Evolutionary conservation across 2,888 invertebrate species (phyloP).

Genomic region (Blastobasis lacticolella): DNA sequence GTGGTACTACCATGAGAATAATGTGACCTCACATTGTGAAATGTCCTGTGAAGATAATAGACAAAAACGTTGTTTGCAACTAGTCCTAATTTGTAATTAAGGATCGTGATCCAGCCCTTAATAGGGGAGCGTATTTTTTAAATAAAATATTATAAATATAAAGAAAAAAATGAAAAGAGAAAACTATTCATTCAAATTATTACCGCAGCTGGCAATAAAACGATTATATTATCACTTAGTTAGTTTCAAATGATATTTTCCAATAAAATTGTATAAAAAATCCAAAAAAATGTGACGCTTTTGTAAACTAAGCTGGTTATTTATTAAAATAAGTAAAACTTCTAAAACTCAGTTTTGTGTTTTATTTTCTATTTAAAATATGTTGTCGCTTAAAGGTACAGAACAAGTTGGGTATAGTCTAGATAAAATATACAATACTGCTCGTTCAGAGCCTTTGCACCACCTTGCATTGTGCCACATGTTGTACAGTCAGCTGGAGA

Average conservation of each 20-base stretch:
- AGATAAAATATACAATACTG: too few relatives aligned
- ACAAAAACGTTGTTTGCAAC: constrained; percentile 36
- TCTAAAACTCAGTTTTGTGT: constrained; percentile 40
- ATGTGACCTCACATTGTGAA: too few relatives aligned
- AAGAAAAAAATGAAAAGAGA: constrained; percentile 17
- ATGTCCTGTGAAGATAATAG: too few relatives aligned
- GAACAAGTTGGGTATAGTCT: too few relatives aligned
- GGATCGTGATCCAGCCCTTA: constrained; percentile 15
- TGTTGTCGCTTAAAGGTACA: too few relatives aligned
- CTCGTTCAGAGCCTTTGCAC: too few relatives aligned
- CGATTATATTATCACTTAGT: constrained; percentile 20
- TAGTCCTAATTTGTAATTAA: constrained; percentile 37
- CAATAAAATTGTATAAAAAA: constrained; percentile 28
- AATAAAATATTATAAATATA: constrained; percentile 4
- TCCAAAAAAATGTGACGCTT: constrained; percentile 44
- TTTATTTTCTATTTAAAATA: constrained; percentile 27
- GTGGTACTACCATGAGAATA: too few relatives aligned
- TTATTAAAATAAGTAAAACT: constrained; percentile 68
- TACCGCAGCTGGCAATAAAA: constrained; percentile 27
- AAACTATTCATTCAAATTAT: constrained; percentile 15
- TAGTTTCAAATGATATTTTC: constrained; percentile 37
- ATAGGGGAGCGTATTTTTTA: constrained; percentile 20
- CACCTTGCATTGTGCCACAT: too few relatives aligned
- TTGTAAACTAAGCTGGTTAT: constrained; percentile 68
- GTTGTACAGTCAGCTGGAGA: too few relatives aligned